Conservation (phyloP, 2,797 vertebrate species). For the Halcyon smyrnensis region DNA sequence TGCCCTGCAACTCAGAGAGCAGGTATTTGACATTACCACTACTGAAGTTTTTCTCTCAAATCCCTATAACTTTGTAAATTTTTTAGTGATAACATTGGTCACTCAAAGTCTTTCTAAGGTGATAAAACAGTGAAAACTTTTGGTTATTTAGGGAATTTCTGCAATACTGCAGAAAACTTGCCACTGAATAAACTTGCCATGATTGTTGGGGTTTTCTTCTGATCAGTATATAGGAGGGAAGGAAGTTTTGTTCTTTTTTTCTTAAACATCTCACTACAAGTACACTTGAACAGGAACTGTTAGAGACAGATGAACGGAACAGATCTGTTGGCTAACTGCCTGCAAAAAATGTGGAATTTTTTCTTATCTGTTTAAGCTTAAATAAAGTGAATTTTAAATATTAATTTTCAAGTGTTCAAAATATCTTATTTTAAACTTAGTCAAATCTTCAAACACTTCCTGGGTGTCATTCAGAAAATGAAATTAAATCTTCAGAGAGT, state of each 20-base stretch:
- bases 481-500: not conserved
- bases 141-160: not conserved
- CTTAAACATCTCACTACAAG: not conserved
- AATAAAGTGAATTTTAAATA: not conserved
- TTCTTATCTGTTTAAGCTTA: not conserved
- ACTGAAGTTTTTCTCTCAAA: not conserved
- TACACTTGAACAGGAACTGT: not conserved
- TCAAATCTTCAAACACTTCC: not conserved
- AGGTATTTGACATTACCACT: not conserved
- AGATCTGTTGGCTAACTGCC: not conserved
- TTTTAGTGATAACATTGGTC: not conserved
- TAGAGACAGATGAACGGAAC: not conserved
- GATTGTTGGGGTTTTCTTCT: not conserved
- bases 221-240: rapidly evolving
- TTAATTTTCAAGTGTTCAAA: not conserved
- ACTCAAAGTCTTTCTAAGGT: not conserved
- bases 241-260: not conserved
- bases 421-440: not conserved
- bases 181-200: not conserved
- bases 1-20: not conserved
- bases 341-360: not conserved
- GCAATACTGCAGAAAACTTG: not conserved
- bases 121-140: not conserved
- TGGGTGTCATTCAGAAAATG: not conserved
- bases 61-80: not conserved